These are phyloP conservation scores for Spilogale gracilis DNA, from an alignment of 2,113 vertebrate genomes.

Conservation along the genomic window DNA sequence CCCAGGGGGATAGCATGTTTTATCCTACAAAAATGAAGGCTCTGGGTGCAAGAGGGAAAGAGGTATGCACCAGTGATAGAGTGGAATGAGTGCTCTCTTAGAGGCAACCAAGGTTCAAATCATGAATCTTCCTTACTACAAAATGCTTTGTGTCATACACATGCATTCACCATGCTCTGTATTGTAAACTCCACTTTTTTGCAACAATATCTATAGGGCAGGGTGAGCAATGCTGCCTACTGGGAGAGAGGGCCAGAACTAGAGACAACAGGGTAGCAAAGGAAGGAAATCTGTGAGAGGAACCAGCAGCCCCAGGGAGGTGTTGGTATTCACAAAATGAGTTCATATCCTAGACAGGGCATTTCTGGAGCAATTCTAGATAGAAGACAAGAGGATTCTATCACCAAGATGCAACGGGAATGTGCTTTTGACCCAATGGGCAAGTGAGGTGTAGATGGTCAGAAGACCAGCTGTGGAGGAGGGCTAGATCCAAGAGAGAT, in stretches of 20 bases:
- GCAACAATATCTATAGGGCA: neutral
- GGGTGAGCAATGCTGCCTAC: neutral
- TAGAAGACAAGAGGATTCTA: neutral
- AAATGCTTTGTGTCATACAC: neutral
- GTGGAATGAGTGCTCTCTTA: neutral
- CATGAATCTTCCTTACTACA: neutral
- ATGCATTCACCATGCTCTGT: neutral
- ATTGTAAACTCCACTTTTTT: neutral
- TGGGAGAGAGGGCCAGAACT: neutral
- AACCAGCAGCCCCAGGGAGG: neutral
- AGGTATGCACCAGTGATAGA: neutral
- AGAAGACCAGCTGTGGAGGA: neutral
- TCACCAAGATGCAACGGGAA: neutral
- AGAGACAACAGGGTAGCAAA: neutral
- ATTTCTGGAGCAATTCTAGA: neutral
- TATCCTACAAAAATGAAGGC: conserved; percentile 47
- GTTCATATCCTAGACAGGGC: neutral
- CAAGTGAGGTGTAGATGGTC: neutral
- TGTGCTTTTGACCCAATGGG: neutral
- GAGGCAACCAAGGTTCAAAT: neutral
- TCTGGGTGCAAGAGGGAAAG: neutral
- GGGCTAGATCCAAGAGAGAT: neutral
- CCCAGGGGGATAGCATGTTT: neutral
- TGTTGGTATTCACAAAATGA: neutral
- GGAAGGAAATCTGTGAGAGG: neutral